Conservation (phyloP, 2,113 vertebrate species). For the Bubo scandiacus region DNA sequence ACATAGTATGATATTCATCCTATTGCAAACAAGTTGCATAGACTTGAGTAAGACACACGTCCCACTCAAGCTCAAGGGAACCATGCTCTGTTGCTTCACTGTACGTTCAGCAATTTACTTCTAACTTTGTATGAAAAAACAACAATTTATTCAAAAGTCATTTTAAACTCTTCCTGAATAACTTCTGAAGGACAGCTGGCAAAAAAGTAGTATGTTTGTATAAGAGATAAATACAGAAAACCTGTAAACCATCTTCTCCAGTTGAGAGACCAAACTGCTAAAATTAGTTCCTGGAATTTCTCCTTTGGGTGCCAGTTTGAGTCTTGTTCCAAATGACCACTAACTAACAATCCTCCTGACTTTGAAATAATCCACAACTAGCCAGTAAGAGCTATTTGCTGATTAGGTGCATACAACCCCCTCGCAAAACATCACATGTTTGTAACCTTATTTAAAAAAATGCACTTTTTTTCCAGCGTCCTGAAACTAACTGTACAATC, state of each 20-base stretch:
- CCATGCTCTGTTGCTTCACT: background rate
- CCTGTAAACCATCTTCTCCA: conserved; percentile 44
- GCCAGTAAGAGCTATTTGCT: background rate
- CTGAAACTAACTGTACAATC: background rate
- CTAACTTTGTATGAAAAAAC: background rate
- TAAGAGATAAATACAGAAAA: conserved; percentile 65
- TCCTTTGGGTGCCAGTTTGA: conserved; percentile 49
- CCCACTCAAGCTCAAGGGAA: background rate
- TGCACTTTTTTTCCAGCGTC: background rate
- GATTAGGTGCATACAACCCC: background rate
- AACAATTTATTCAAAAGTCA: background rate
- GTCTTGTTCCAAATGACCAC: conserved; percentile 51
- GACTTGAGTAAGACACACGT: background rate
- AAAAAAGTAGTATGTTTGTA: conserved; percentile 11
- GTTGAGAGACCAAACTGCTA: conserved; percentile 51
- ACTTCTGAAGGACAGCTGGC: background rate
- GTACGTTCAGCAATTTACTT: conserved; percentile 11
- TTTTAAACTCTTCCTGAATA: background rate
- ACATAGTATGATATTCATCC: background rate
- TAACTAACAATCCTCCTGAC: conserved; percentile 17
- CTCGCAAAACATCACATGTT: background rate
- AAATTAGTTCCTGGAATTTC: conserved; percentile 62
- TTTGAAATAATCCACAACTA: background rate
- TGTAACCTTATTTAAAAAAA: background rate
- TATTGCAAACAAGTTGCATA: background rate